Conservation (phyloP, 2,888 invertebrate genomes). For the Acronicta psi region DNA sequence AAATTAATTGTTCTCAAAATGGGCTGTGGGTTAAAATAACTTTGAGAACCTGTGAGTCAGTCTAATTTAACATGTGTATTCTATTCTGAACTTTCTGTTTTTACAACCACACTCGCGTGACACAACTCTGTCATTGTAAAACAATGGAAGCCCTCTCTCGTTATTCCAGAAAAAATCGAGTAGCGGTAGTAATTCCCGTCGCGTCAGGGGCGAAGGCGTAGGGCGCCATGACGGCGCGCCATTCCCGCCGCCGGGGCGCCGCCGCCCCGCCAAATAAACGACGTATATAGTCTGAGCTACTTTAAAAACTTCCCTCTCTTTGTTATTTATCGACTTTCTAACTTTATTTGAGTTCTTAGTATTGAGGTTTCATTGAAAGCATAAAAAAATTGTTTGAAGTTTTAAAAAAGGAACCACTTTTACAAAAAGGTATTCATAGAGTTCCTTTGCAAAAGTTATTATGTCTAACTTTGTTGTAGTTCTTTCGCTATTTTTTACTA, state of each 20-base stretch:
- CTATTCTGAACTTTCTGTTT: too few relatives aligned
- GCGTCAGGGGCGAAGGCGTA: constrained; percentile 68
- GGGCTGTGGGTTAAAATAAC: too few relatives aligned
- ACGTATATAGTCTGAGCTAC: constrained; percentile 47
- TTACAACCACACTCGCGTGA: too few relatives aligned
- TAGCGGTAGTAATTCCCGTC: constrained; percentile 58
- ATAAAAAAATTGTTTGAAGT: background rate
- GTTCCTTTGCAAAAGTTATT: too few relatives aligned
- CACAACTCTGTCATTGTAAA: too few relatives aligned
- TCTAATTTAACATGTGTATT: too few relatives aligned
- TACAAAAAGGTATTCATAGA: too few relatives aligned
- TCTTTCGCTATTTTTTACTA: too few relatives aligned
- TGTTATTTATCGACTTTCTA: constrained; percentile 46
- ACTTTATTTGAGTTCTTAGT: constrained; percentile 27
- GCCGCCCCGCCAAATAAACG: constrained; percentile 57
- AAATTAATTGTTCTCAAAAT: too few relatives aligned
- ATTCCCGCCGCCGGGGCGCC: constrained; percentile 61
- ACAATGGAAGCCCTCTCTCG: constrained; percentile 2
- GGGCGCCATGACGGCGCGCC: constrained; percentile 74
- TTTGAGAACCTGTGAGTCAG: too few relatives aligned
- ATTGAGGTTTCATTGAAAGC: constrained; percentile 13
- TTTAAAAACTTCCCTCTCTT: constrained; percentile 51
- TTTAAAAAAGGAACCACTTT: too few relatives aligned
- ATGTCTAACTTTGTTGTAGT: too few relatives aligned
- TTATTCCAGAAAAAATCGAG: constrained; percentile 41